These are phyloP conservation scores for Caenorhabditis sp. DNA, from an alignment of 2,888 invertebrate species.

Conservation along the genomic window DNA sequence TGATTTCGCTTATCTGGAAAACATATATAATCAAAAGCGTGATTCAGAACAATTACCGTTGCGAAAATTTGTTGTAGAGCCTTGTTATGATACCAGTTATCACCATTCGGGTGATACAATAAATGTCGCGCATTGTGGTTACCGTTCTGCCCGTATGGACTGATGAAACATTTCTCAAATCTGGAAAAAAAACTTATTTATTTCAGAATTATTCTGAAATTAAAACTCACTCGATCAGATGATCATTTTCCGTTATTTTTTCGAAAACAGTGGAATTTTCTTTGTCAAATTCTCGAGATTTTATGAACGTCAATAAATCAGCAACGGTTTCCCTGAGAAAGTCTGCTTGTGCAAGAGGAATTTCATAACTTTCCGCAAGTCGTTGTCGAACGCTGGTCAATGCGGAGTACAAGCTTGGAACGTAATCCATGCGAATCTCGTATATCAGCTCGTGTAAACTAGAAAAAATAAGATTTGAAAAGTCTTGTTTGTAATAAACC, in stretches of 20 bases:
- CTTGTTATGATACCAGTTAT: constrained; percentile 50
- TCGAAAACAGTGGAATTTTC: constrained; percentile 8
- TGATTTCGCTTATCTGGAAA: constrained; percentile 13
- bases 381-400: neutral
- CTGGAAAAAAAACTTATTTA: constrained; percentile 6
- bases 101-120: constrained; percentile 67
- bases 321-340: neutral
- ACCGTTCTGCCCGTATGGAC: constrained; percentile 70
- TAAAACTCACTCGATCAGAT: constrained; percentile 15
- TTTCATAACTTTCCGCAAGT: neutral
- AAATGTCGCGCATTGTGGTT: constrained; percentile 65
- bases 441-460: constrained; percentile 18
- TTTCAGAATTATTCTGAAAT: neutral
- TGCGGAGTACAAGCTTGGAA: neutral
- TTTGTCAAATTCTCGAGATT: neutral
- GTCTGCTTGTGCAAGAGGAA: neutral
- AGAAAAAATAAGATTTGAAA: constrained; percentile 4
- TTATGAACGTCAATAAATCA: neutral
- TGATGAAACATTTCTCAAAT: constrained; percentile 72
- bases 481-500: neutral
- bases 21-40: neutral
- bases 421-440: constrained; percentile 16
- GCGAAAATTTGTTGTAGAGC: constrained; percentile 59
- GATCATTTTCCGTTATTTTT: constrained; percentile 13
- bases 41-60: constrained; percentile 12